phyloP scores from a whole-genome alignment of 2,888 invertebrate genomes.

The Rutpela maculata region DNA sequence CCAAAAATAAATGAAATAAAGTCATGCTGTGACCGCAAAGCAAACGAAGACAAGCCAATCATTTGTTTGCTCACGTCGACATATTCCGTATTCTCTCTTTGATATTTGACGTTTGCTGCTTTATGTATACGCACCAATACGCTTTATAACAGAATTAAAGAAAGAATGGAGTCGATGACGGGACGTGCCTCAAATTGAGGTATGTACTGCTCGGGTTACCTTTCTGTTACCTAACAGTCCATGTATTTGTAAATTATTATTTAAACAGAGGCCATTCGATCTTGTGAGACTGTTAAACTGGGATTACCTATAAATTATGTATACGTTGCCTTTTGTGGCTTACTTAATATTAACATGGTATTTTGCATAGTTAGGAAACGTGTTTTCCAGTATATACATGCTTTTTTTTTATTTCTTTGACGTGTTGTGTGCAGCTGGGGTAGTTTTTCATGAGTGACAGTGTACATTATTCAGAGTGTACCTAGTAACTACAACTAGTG shows the following conservation, averaged over 20 bases:
- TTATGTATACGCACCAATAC: neutral
- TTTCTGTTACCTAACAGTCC: neutral
- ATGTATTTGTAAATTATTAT: neutral
- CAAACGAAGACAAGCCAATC: too few species aligned
- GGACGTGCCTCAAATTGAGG: neutral
- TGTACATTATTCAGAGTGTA: neutral
- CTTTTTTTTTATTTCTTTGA: neutral
- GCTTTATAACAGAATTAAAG: neutral
- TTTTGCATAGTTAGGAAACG: neutral
- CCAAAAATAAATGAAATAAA: too few species aligned
- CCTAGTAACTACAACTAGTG: too few species aligned
- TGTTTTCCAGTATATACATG: neutral
- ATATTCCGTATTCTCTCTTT: neutral
- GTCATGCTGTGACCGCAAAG: too few species aligned
- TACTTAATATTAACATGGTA: conserved; percentile 4
- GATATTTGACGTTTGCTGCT: neutral
- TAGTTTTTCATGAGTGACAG: neutral
- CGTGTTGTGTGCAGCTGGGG: neutral
- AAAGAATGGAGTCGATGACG: neutral
- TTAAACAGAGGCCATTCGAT: neutral
- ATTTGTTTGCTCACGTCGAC: neutral
- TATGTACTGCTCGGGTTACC: neutral
- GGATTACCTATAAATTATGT: neutral
- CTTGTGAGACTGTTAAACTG: neutral
- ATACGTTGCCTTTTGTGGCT: neutral